Evolutionary conservation across 2,888 invertebrate species (phyloP), one percentile per base, ranked within the genome.

Genomic region (Mayetiola destructor): DNA sequence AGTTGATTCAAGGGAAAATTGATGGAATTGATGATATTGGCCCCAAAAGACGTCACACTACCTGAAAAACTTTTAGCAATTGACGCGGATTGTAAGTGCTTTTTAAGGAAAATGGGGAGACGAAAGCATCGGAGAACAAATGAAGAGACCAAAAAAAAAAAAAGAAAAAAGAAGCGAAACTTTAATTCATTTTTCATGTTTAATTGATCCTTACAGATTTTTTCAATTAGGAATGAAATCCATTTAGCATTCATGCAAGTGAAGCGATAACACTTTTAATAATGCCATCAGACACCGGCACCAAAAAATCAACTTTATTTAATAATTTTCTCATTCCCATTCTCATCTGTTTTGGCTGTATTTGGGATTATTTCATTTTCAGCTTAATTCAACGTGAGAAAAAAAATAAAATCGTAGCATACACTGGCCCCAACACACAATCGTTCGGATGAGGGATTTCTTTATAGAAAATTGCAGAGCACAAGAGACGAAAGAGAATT

Each of bases 101-200:
- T n/a, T n/a, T n/a, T n/a, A n/a, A n/a, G n/a, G n/a, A n/a, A n/a
- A n/a, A n/a, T n/a, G n/a, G n/a, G n/a, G n/a, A n/a, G n/a, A n/a
- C n/a, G n/a, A n/a, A n/a, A n/a, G n/a, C n/a, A n/a, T n/a, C n/a
- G n/a, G n/a, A n/a, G n/a, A n/a, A n/a, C n/a, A n/a, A n/a, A n/a
- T n/a, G n/a, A n/a, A n/a, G n/a, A n/a, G n/a, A n/a, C n/a, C n/a
- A n/a, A n/a, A n/a, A n/a, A n/a, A n/a, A n/a, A n/a, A n/a, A n/a
- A n/a, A n/a, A n/a, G n/a, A n/a, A n/a, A n/a, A n/a, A n/a, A n/a
- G n/a, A n/a, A n/a, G 23, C 48, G 27, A 30, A 56, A 56, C 56
- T 56, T 57, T 57, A 57, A 57, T 57, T 54, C 57, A 27, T 57
- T 57, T 57, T 57, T 42, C 57, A 30, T 57, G 57, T 57, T 57